phyloP scores from a whole-genome alignment of 2,113 vertebrate species.

The Amblyopsis rosae region DNA sequence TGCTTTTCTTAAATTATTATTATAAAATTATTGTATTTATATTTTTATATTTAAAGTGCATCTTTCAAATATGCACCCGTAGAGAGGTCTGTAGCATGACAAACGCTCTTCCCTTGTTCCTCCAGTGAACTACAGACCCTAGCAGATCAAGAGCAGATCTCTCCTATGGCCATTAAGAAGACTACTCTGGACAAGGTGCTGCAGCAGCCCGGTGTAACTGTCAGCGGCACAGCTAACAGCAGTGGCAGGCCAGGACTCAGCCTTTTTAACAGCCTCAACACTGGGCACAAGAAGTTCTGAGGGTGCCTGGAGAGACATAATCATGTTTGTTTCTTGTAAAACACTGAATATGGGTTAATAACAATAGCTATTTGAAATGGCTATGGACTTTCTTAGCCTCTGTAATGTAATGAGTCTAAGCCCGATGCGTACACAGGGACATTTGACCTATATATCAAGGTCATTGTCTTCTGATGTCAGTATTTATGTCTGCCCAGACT shows the following conservation, averaged over 20 bases:
- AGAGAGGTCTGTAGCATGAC: slow-evolving; percentile 22
- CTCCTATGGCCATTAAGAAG: slow-evolving; percentile 95
- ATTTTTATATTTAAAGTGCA: too few relatives aligned
- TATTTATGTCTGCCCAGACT: not conserved
- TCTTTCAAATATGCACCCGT: not conserved
- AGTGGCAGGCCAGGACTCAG: slow-evolving; percentile 75
- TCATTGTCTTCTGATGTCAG: slow-evolving; percentile 9
- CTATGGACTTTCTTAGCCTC: not conserved
- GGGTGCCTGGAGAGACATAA: not conserved
- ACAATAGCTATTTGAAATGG: not conserved
- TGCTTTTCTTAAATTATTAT: too few relatives aligned
- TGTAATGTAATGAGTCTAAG: not conserved
- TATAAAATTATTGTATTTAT: too few relatives aligned
- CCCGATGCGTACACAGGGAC: not conserved
- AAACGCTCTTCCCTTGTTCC: slow-evolving; percentile 48
- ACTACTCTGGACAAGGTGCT: slow-evolving; percentile 93
- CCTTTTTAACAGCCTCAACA: slow-evolving; percentile 78
- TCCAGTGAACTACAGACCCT: slow-evolving; percentile 89
- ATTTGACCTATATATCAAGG: slow-evolving; percentile 3
- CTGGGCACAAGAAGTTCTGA: slow-evolving; percentile 78
- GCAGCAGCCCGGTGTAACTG: slow-evolving; percentile 84
- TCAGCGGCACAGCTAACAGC: slow-evolving; percentile 60
- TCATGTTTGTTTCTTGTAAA: slow-evolving; percentile 2
- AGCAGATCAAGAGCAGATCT: slow-evolving; percentile 94
- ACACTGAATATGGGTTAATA: slow-evolving; percentile 23